These are phyloP conservation scores for Lithosia quadra DNA, from an alignment of 2,888 invertebrate species.

Conservation along the genomic window DNA sequence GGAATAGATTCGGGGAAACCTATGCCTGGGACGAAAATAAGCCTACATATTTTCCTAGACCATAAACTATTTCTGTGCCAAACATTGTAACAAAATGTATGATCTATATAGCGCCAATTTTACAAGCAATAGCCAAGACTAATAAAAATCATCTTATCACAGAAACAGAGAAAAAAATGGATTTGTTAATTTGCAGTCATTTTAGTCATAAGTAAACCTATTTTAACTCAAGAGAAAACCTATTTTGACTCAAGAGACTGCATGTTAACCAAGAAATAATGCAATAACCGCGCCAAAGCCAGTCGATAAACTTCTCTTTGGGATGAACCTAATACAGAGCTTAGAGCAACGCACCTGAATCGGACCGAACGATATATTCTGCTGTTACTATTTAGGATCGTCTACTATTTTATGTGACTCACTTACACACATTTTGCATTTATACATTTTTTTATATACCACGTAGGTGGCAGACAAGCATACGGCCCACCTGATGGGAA, in stretches of 20 bases:
- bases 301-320: conserved; percentile 40
- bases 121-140: neutral
- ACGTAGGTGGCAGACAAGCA: no score
- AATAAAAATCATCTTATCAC: neutral
- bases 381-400: neutral
- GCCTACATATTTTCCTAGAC: no score
- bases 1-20: no score
- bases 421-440: no score
- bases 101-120: no score
- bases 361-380: neutral
- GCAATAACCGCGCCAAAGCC: conserved; percentile 35
- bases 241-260: neutral
- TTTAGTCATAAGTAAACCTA: neutral
- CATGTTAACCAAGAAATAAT: conserved; percentile 21
- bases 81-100: no score
- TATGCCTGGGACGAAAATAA: no score
- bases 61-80: no score
- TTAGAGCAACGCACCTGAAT: conserved; percentile 9
- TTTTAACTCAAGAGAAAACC: neutral
- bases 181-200: neutral
- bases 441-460: no score
- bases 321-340: conserved; percentile 27
- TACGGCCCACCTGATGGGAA: no score
- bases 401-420: neutral
- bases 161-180: neutral